phyloP scores from a whole-genome alignment of 1,140 invertebrate species.

The Aricia agestis region DNA sequence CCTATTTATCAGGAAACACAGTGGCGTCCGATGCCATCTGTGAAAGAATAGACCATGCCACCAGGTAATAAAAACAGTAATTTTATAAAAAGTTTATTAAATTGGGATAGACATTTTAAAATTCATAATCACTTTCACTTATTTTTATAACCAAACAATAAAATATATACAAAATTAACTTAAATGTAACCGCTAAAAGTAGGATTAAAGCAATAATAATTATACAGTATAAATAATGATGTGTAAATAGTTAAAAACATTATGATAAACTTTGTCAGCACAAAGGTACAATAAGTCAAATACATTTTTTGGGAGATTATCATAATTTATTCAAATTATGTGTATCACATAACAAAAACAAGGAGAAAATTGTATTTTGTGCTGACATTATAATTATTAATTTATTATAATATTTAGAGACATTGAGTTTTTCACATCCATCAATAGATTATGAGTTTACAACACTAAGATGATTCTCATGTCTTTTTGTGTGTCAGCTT shows the following conservation, averaged over 20 bases:
- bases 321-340: no score
- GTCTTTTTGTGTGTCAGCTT: background rate
- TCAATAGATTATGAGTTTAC: background rate
- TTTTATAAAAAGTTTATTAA: constrained; percentile 56
- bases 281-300: background rate
- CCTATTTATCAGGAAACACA: constrained; percentile 68
- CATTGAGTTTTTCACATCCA: constrained; percentile 8
- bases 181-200: constrained; percentile 22
- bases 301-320: background rate
- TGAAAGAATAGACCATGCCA: constrained; percentile 68
- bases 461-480: constrained; percentile 4
- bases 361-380: background rate
- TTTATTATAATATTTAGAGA: constrained; percentile 10
- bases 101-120: constrained; percentile 43
- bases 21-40: constrained; percentile 72
- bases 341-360: background rate
- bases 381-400: constrained; percentile 1
- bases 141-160: constrained; percentile 38
- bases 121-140: constrained; percentile 18
- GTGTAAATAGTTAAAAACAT: constrained; percentile 11
- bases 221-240: constrained; percentile 26
- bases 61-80: constrained; percentile 44
- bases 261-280: background rate
- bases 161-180: constrained; percentile 21
- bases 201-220: constrained; percentile 23